Conservation (phyloP, 92 coral and sea anemone genomes). For the Hydrozoanthus gracilis region DNA sequence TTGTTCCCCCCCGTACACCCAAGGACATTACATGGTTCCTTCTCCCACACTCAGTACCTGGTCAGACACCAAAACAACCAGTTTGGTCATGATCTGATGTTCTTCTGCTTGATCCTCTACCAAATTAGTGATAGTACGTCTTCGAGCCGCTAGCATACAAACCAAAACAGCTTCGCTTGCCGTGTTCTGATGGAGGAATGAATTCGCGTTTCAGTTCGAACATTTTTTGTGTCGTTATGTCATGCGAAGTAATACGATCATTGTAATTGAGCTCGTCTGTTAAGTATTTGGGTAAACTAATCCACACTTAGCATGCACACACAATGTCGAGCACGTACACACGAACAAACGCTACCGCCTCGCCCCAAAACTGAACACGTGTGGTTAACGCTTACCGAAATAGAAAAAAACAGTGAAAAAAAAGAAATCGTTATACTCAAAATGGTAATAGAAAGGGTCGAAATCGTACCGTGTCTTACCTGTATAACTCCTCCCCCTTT, state of each 20-base stretch:
- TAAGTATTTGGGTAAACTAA: too few relatives aligned
- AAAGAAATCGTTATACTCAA: not conserved
- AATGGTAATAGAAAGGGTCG: not conserved
- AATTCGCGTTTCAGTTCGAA: not conserved
- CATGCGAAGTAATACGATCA: too few relatives aligned
- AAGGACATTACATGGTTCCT: too few relatives aligned
- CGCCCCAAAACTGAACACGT: too few relatives aligned
- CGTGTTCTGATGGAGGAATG: slow-evolving; percentile 11
- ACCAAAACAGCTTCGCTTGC: slow-evolving; percentile 41
- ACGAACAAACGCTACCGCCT: too few relatives aligned
- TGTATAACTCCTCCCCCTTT: slow-evolving; percentile 25
- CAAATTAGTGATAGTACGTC: not conserved
- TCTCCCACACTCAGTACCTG: not conserved
- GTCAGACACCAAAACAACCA: slow-evolving; percentile 30
- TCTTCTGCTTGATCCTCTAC: not conserved
- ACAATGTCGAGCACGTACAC: too few relatives aligned
- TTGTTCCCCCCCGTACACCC: too few relatives aligned
- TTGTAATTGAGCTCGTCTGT: too few relatives aligned
- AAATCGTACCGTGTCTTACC: not conserved
- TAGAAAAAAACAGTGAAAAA: not conserved
- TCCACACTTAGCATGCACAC: too few relatives aligned
- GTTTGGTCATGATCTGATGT: slow-evolving; percentile 9
- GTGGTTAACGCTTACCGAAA: too few relatives aligned
- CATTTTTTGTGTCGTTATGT: too few relatives aligned
- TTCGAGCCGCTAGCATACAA: slow-evolving; percentile 40